Percentiles rank a stretch among this genome's conserved stretches.
These are phyloP conservation scores for Halocynthia aurantium DNA, from an alignment of 23 tunicate genomes.

Conservation along the genomic window DNA sequence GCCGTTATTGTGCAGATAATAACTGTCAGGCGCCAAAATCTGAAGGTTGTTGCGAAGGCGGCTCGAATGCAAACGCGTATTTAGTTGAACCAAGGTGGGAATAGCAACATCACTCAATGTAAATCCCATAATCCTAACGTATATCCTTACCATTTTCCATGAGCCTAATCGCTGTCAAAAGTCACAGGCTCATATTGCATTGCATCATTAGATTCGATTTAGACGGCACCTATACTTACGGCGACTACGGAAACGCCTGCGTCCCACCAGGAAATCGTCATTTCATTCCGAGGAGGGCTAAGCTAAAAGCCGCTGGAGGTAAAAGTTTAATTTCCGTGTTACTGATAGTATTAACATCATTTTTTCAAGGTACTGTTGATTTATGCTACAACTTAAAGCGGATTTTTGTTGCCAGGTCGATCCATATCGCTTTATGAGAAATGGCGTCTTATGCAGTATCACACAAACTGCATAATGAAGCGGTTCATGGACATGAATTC, in stretches of 20 bases:
- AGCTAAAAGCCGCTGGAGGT: constrained; percentile 92
- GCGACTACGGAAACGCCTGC: constrained; percentile 45
- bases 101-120: neutral
- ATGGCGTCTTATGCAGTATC: constrained; percentile 98
- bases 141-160: no score
- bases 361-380: neutral
- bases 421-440: constrained; percentile 98
- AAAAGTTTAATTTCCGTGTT: neutral
- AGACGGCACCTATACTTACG: constrained; percentile 77
- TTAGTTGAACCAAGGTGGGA: constrained; percentile 75
- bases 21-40: constrained; percentile 12
- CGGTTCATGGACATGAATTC: constrained; percentile 75
- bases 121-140: no score
- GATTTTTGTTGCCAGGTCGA: constrained; percentile 40
- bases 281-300: constrained; percentile 86
- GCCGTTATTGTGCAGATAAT: constrained; percentile 16
- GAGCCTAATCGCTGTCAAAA: no score
- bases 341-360: neutral
- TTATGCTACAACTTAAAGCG: neutral
- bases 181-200: no score
- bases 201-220: constrained; percentile 51
- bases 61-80: constrained; percentile 3
- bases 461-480: constrained; percentile 98
- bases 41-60: neutral
- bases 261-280: constrained; percentile 92